Conservation (phyloP, 2,888 invertebrate species). For the Saturnia pavonia region DNA sequence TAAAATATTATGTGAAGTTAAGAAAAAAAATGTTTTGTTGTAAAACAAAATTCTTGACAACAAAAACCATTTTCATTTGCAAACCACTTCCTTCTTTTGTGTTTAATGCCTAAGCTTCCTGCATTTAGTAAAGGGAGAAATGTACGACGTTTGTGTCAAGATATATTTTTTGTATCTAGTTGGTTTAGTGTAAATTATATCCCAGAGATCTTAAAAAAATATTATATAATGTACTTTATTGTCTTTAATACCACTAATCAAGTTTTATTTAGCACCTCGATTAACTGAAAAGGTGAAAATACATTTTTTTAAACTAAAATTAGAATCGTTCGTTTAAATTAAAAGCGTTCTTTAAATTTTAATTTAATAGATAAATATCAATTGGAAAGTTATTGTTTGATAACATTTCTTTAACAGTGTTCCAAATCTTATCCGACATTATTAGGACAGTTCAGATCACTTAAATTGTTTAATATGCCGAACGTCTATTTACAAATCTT, state of each 20-base stretch:
- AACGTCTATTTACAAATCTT: not conserved
- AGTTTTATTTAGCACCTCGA: too few relatives aligned
- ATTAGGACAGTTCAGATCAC: not conserved
- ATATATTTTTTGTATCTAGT: not conserved
- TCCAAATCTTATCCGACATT: not conserved
- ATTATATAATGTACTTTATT: not conserved
- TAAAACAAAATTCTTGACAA: not conserved
- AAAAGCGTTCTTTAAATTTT: too few relatives aligned
- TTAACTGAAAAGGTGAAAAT: too few relatives aligned
- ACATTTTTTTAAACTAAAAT: too few relatives aligned
- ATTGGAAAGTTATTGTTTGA: too few relatives aligned
- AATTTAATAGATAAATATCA: too few relatives aligned
- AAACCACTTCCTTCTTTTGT: not conserved
- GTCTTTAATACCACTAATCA: too few relatives aligned
- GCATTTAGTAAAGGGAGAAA: not conserved
- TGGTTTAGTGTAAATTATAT: not conserved
- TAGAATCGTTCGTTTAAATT: too few relatives aligned
- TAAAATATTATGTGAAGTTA: not conserved
- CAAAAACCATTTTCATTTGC: not conserved
- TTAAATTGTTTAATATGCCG: not conserved
- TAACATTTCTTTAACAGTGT: not conserved
- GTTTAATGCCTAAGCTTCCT: not conserved
- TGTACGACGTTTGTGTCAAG: not conserved
- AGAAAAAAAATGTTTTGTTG: not conserved
- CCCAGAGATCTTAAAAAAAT: not conserved